A percentile compares a stretch with the other conserved stretches of the same genome.
Evolutionary conservation across 2,888 invertebrate species (phyloP).

Genomic region (Mesorhabditis belari): DNA sequence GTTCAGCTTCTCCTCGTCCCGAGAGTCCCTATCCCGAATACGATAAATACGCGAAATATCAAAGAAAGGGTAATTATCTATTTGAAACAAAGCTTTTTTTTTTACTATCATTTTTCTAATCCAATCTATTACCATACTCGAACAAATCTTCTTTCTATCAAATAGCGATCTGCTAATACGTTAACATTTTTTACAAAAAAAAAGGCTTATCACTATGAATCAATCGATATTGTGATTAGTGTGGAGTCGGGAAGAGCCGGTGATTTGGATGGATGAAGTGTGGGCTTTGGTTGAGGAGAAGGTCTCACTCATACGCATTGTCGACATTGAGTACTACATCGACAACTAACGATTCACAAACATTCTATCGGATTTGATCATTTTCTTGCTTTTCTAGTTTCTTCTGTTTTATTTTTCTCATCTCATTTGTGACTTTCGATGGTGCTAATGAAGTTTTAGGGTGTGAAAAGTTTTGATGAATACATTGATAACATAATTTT

Average conservation of each 20-base stretch:
- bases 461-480: neutral
- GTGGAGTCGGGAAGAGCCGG: neutral
- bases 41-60: conserved; percentile 36
- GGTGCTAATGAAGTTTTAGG: neutral
- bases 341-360: too few species aligned
- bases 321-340: conserved; percentile 29
- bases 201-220: conserved; percentile 5
- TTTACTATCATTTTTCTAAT: too few species aligned
- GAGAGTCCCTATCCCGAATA: conserved; percentile 27
- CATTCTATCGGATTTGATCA: conserved; percentile 11
- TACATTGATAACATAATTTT: neutral
- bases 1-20: conserved; percentile 31
- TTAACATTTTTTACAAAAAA: neutral
- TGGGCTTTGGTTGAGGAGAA: conserved; percentile 31
- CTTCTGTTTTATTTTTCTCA: neutral
- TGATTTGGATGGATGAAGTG: conserved; percentile 18
- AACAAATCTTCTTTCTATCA: conserved; percentile 4
- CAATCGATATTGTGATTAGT: conserved; percentile 7
- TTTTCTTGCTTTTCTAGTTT: neutral
- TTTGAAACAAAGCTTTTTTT: conserved; percentile 2
- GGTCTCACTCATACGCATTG: conserved; percentile 28
- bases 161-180: too few species aligned
- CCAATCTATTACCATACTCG: conserved; percentile 14
- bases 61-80: conserved; percentile 23
- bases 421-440: neutral